Percentiles rank a stretch among this genome's conserved stretches.
These are phyloP conservation scores for Molossus alvarezi DNA, from an alignment of 2,797 vertebrate genomes.

Conservation along the genomic window DNA sequence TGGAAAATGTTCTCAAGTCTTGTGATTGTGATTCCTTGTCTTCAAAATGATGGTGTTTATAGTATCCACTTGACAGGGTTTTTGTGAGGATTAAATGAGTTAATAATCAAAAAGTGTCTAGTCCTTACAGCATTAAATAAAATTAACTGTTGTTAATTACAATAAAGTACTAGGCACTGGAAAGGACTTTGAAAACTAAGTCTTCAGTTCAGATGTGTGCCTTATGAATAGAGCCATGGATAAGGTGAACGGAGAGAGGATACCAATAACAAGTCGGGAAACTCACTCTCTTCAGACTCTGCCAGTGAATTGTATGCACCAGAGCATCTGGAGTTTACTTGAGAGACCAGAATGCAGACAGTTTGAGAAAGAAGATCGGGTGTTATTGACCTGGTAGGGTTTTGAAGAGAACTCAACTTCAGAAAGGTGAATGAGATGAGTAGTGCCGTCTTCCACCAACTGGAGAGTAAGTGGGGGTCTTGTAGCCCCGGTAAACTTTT, in stretches of 20 bases:
- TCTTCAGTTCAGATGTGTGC: background rate
- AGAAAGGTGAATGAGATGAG: slow-evolving; percentile 14
- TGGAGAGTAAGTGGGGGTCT: background rate
- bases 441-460: background rate
- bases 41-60: slow-evolving; percentile 30
- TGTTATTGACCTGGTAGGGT: background rate
- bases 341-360: background rate
- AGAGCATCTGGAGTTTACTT: background rate
- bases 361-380: background rate
- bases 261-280: background rate
- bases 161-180: background rate
- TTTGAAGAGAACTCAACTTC: background rate
- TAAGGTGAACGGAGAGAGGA: background rate
- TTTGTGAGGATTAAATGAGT: background rate
- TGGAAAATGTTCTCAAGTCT: background rate
- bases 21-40: background rate
- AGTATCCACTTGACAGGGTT: background rate
- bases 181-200: background rate
- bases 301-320: background rate
- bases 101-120: slow-evolving; percentile 14
- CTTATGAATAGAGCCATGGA: background rate
- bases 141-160: background rate
- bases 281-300: background rate
- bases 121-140: background rate
- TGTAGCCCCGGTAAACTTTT: background rate